Conservation (phyloP, 1,140 invertebrate genomes). For the Tetragonula clypearis region DNA sequence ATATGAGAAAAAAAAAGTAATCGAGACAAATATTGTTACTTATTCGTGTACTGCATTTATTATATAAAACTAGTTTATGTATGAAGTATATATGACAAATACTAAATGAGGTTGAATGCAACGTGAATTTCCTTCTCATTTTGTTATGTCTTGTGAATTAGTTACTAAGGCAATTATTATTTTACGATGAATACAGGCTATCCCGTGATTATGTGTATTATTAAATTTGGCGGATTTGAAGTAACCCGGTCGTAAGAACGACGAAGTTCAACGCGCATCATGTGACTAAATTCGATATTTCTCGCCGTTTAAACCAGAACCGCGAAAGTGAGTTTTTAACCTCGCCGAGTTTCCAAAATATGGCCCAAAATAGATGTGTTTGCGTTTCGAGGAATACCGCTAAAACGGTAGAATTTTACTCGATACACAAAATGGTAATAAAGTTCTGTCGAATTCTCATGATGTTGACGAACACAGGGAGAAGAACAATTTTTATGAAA, state of each 20-base stretch:
- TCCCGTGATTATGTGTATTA: neutral
- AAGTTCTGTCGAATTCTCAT: neutral
- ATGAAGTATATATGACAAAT: neutral
- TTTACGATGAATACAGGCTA: neutral
- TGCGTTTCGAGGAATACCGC: neutral
- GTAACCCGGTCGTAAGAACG: neutral
- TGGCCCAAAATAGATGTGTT: neutral
- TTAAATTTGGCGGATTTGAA: neutral
- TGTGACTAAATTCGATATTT: neutral
- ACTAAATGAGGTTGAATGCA: neutral
- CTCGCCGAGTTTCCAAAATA: neutral
- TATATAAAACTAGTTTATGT: neutral
- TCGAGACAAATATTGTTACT: neutral
- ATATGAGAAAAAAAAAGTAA: neutral
- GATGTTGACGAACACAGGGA: neutral
- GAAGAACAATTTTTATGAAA: neutral
- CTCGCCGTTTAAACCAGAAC: slow-evolving; percentile 10
- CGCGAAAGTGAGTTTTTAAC: neutral
- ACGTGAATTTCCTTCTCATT: neutral
- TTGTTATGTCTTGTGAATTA: neutral
- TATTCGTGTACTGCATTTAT: neutral
- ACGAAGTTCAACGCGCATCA: neutral
- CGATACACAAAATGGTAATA: too few relatives aligned
- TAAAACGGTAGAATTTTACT: too few relatives aligned
- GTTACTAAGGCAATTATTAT: neutral